Percentiles rank a stretch among this genome's conserved stretches.
Evolutionary conservation across 2,888 invertebrate genomes (phyloP).

Genomic region (Matsumyia berberina): DNA sequence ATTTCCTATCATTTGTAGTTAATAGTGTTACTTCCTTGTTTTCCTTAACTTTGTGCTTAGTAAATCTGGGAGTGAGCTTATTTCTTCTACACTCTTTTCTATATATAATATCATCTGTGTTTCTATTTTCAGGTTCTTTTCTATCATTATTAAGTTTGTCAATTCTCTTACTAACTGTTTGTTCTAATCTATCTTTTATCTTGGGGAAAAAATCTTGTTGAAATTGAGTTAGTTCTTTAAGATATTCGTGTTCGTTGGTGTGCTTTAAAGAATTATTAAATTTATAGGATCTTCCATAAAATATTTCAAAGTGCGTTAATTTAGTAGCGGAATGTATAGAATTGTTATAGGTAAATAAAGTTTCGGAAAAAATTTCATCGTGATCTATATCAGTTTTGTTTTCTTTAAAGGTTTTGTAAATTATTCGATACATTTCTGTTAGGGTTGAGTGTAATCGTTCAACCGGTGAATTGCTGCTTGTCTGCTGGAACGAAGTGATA

Average conservation of each 20-base stretch:
- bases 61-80: conserved; percentile 64
- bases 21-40: too few species aligned
- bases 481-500: conserved; percentile 48
- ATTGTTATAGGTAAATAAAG: conserved; percentile 50
- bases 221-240: conserved; percentile 32
- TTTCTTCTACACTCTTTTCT: conserved; percentile 72
- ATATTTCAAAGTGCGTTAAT: conserved; percentile 36
- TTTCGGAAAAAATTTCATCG: conserved; percentile 53
- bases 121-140: conserved; percentile 30
- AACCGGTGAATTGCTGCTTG: conserved; percentile 44
- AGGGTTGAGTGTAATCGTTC: conserved; percentile 50
- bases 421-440: conserved; percentile 60
- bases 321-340: conserved; percentile 45
- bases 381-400: conserved; percentile 34
- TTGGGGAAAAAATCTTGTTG: conserved; percentile 53
- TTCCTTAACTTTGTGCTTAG: conserved; percentile 58
- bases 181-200: conserved; percentile 38
- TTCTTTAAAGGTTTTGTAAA: conserved; percentile 19
- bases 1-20: conserved; percentile 41
- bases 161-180: conserved; percentile 13
- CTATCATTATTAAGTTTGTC: conserved; percentile 54
- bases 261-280: conserved; percentile 27
- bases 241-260: conserved; percentile 35
- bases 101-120: conserved; percentile 44
- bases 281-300: conserved; percentile 28